These are phyloP conservation scores for Gobio gobio DNA, from an alignment of 2,113 vertebrate species.

Conservation along the genomic window DNA sequence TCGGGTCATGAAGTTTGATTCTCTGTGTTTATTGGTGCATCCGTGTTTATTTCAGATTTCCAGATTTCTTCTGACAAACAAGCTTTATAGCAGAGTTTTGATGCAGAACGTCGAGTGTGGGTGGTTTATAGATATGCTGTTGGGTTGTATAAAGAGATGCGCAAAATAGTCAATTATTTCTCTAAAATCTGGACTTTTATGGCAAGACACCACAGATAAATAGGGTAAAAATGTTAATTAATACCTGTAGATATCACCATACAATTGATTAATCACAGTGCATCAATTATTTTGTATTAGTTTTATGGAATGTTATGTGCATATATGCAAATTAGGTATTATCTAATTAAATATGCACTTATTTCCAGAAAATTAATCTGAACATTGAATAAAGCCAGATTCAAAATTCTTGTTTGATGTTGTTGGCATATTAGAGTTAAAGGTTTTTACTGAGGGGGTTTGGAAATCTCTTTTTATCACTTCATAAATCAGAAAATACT, in stretches of 20 bases:
- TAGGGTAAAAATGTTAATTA: background rate
- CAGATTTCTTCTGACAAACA: constrained; percentile 10
- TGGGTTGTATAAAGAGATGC: background rate
- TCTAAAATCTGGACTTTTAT: too few species aligned
- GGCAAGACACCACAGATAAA: background rate
- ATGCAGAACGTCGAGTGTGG: background rate
- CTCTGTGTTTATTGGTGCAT: background rate
- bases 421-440: background rate
- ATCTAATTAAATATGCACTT: background rate
- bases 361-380: background rate
- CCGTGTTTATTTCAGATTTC: background rate
- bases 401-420: background rate
- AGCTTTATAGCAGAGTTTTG: background rate
- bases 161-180: background rate
- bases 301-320: background rate
- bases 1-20: background rate
- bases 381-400: background rate
- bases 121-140: background rate
- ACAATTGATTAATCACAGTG: background rate
- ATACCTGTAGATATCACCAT: background rate
- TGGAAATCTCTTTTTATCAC: background rate
- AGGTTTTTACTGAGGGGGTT: background rate
- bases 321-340: background rate
- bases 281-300: background rate
- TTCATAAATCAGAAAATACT: too few species aligned